Evolutionary conservation across 2,888 invertebrate genomes (phyloP).

Genomic region (Furcula furcula): DNA sequence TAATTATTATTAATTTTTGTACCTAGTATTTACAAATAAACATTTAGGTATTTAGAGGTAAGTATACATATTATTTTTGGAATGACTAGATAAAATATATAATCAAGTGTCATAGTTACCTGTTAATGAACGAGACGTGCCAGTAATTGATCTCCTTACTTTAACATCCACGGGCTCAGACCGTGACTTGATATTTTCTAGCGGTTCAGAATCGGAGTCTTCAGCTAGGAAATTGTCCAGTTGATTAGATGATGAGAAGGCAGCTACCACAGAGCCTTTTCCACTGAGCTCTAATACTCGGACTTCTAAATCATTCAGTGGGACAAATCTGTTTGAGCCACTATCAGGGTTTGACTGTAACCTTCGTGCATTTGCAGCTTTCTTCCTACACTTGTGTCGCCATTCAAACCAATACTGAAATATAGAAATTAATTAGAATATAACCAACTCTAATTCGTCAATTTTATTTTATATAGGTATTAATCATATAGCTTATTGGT

Average conservation of each 20-base stretch:
- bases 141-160: conserved; percentile 13
- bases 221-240: conserved; percentile 48
- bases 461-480: too few relatives aligned
- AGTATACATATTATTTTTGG: too few relatives aligned
- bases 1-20: too few relatives aligned
- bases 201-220: conserved; percentile 57
- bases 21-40: too few relatives aligned
- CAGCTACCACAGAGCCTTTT: conserved; percentile 37
- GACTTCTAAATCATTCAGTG: conserved; percentile 65
- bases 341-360: conserved; percentile 40
- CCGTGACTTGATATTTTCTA: conserved; percentile 41
- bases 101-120: too few relatives aligned
- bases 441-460: too few relatives aligned
- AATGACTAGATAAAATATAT: too few relatives aligned
- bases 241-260: conserved; percentile 40
- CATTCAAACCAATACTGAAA: conserved; percentile 74
- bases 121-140: conserved; percentile 15
- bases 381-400: conserved; percentile 68
- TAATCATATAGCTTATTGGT: too few relatives aligned
- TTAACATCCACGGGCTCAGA: conserved; percentile 20
- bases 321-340: conserved; percentile 49
- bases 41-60: too few relatives aligned
- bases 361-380: conserved; percentile 55
- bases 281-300: conserved; percentile 60
- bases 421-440: too few relatives aligned